Conservation (phyloP, 2,113 vertebrate genomes). For the Ifrita kowaldi region DNA sequence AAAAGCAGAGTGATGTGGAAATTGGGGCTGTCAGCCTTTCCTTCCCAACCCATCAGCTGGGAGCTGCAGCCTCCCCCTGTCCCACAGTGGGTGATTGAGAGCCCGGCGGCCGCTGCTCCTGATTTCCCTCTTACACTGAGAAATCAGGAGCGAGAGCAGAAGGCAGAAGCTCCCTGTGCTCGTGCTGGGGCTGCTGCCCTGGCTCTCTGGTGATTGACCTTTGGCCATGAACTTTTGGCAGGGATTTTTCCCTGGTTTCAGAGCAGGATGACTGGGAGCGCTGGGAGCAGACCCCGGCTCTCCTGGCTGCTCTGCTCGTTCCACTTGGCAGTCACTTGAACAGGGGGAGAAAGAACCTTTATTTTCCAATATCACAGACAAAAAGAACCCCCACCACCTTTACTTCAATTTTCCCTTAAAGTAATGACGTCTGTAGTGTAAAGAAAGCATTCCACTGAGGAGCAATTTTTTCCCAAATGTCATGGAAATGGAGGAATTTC, state of each 20-base stretch:
- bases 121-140: rapidly evolving
- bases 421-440: neutral
- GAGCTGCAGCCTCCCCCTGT: neutral
- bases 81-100: rapidly evolving
- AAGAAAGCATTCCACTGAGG: neutral
- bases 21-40: neutral
- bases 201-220: rapidly evolving
- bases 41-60: neutral
- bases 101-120: rapidly evolving
- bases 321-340: neutral
- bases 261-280: neutral
- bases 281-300: neutral
- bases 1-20: neutral
- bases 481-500: neutral
- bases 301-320: neutral
- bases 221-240: neutral
- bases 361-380: neutral
- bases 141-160: neutral
- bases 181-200: neutral
- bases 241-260: neutral
- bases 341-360: neutral
- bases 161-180: neutral
- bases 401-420: neutral
- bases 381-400: neutral
- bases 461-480: neutral